Percentiles rank a stretch among this genome's conserved stretches.
phyloP scores from a whole-genome alignment of 2,888 invertebrate genomes.

The Drosophila colorata region DNA sequence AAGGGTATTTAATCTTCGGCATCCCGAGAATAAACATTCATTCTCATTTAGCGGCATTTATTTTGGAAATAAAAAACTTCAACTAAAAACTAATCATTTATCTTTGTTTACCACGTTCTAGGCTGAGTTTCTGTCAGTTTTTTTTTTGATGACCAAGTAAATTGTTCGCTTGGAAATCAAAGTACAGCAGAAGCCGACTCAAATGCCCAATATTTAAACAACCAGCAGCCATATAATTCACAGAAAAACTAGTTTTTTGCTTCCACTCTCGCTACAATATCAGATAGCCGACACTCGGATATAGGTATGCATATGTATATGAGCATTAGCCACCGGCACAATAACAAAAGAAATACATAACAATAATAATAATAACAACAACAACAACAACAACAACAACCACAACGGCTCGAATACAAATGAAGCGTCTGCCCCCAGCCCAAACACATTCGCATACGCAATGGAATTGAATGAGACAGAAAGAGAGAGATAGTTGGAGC shows the following conservation, averaged over 20 bases:
- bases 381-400: slow-evolving; percentile 50
- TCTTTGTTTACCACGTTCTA: neutral
- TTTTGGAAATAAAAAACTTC: neutral
- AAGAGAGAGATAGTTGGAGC: slow-evolving; percentile 3
- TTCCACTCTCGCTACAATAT: slow-evolving; percentile 39
- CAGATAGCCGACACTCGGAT: slow-evolving; percentile 31
- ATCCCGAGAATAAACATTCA: neutral
- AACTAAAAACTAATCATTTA: neutral
- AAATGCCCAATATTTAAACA: slow-evolving; percentile 22
- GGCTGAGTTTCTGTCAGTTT: neutral
- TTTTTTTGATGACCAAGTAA: neutral
- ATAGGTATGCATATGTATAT: neutral
- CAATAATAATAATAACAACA: slow-evolving; percentile 40
- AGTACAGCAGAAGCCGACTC: slow-evolving; percentile 25
- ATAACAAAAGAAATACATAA: slow-evolving; percentile 34
- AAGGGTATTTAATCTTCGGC: neutral
- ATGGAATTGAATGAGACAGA: slow-evolving; percentile 44
- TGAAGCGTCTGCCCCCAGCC: slow-evolving; percentile 27
- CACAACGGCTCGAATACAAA: slow-evolving; percentile 54
- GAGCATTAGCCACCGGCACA: slow-evolving; percentile 48
- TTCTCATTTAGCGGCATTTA: neutral
- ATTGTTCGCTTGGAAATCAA: slow-evolving; percentile 22
- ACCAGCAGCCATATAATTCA: slow-evolving; percentile 27
- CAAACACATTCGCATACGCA: slow-evolving; percentile 49
- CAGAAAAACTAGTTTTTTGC: slow-evolving; percentile 63